Percentiles rank a stretch among this genome's conserved stretches.
These are phyloP conservation scores for Parthenolecanium corni DNA, from an alignment of 2,888 invertebrate species.

Conservation along the genomic window DNA sequence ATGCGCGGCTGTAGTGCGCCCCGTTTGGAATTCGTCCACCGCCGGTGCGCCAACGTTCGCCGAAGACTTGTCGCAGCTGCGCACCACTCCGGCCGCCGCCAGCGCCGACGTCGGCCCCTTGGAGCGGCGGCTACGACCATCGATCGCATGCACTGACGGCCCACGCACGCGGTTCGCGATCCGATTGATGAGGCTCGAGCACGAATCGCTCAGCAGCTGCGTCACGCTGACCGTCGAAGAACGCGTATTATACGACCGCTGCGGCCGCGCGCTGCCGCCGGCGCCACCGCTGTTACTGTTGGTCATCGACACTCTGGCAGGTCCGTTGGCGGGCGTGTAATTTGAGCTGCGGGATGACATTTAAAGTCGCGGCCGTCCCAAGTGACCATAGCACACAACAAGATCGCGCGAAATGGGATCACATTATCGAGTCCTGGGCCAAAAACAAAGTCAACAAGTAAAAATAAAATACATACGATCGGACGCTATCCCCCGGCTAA, in stretches of 20 bases:
- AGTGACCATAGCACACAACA: not conserved
- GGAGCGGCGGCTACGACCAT: slow-evolving; percentile 1
- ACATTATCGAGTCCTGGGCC: not conserved
- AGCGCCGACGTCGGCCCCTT: slow-evolving; percentile 4
- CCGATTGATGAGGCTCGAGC: slow-evolving; percentile 70
- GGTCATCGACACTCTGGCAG: not conserved
- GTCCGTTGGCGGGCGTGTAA: not conserved
- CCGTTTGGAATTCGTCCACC: too few relatives aligned
- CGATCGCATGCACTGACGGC: slow-evolving; percentile 45
- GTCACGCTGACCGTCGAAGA: slow-evolving; percentile 72
- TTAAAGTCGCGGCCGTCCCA: not conserved
- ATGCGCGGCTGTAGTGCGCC: too few relatives aligned
- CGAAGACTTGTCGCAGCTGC: not conserved
- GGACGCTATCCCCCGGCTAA: too few relatives aligned
- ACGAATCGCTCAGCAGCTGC: slow-evolving; percentile 74
- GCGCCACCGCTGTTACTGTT: not conserved
- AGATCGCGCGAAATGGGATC: not conserved
- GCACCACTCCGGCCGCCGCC: not conserved
- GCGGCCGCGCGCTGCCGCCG: slow-evolving; percentile 35
- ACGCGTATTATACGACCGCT: slow-evolving; percentile 61
- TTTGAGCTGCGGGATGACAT: not conserved
- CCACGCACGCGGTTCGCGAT: slow-evolving; percentile 62
- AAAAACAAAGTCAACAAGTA: too few relatives aligned
- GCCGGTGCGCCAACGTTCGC: too few relatives aligned
- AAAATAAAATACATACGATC: too few relatives aligned